Evolutionary conservation across 1,140 invertebrate species (phyloP).

Genomic region (Portunus trituberculatus): DNA sequence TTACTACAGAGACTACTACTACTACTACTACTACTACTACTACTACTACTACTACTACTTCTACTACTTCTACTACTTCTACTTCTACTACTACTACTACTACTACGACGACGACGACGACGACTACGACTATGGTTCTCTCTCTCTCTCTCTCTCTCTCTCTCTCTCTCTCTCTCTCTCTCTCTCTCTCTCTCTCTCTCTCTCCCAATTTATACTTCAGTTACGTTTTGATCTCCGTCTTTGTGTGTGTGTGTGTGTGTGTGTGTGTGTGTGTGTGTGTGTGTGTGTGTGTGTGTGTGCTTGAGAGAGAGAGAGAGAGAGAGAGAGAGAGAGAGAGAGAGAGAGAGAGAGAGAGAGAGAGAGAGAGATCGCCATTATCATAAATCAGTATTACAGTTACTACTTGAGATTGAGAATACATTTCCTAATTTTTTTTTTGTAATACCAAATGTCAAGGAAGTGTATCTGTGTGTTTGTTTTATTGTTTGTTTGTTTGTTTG

Average conservation of each 20-base stretch:
- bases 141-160: too few relatives aligned
- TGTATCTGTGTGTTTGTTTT: too few relatives aligned
- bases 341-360: neutral
- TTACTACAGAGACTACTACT: neutral
- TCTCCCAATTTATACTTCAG: neutral
- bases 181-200: too few relatives aligned
- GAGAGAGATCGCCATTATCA: neutral
- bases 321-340: neutral
- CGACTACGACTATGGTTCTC: neutral
- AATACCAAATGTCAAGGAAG: too few relatives aligned
- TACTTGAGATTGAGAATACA: too few relatives aligned
- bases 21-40: neutral
- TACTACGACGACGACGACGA: neutral
- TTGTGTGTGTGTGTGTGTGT: neutral
- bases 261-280: neutral
- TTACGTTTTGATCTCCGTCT: neutral
- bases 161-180: too few relatives aligned
- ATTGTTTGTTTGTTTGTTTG: too few relatives aligned
- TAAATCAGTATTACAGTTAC: too few relatives aligned
- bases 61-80: constrained; percentile 32
- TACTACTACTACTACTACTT: constrained; percentile 33
- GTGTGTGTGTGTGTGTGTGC: too few relatives aligned
- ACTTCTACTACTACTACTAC: constrained; percentile 25
- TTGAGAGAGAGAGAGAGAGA: neutral
- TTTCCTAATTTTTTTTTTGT: neutral